phyloP scores from a whole-genome alignment of 2,797 vertebrate genomes.

The Pampus argenteus region DNA sequence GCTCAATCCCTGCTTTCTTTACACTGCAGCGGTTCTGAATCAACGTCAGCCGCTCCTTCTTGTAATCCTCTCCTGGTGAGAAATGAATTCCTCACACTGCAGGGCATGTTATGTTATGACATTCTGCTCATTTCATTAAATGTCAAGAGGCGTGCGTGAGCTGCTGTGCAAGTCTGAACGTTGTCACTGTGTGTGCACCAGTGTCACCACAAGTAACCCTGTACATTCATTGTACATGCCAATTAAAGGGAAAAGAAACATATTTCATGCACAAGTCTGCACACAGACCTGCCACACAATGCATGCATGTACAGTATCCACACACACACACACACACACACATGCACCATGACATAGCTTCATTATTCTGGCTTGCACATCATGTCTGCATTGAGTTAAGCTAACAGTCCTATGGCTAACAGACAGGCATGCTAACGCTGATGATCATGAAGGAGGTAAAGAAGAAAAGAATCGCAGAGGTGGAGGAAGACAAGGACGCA shows the following conservation, averaged over 20 bases:
- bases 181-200: neutral
- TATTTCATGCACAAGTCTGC: conserved; percentile 1
- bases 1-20: conserved; percentile 36
- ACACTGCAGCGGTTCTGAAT: conserved; percentile 24
- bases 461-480: neutral
- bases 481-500: neutral
- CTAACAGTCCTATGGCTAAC: conserved; percentile 16
- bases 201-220: conserved; percentile 12
- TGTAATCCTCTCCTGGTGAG: conserved; percentile 45
- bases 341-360: neutral
- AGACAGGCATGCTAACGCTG: conserved; percentile 18
- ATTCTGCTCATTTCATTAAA: conserved; percentile 19
- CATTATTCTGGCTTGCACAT: conserved; percentile 32
- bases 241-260: conserved; percentile 9
- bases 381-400: conserved; percentile 20
- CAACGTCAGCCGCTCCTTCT: conserved; percentile 20
- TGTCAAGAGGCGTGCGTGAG: conserved; percentile 29
- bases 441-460: neutral
- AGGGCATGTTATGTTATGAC: conserved; percentile 34
- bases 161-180: conserved; percentile 15
- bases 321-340: neutral
- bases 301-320: too few species aligned
- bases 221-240: neutral
- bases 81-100: conserved; percentile 30
- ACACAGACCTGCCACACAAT: too few species aligned